Evolutionary conservation across 2,888 invertebrate genomes (phyloP).

Genomic region (Tiliacea aurago): DNA sequence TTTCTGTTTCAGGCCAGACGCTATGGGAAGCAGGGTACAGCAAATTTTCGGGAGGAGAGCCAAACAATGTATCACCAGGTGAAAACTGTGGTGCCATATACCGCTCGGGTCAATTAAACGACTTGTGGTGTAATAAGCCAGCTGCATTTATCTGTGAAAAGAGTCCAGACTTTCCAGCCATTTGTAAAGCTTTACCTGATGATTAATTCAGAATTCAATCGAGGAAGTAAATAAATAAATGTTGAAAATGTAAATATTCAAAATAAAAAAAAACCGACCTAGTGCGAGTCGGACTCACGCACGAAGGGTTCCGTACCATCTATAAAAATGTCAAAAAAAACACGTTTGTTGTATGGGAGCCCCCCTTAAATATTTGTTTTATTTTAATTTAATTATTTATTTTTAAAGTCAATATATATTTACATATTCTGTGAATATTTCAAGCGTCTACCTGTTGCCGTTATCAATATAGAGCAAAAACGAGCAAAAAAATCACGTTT

Average conservation of each 20-base stretch:
- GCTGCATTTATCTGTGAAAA: slow-evolving; percentile 56
- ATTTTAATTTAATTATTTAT: too few relatives aligned
- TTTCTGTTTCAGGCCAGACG: slow-evolving; percentile 68
- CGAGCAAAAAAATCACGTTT: too few relatives aligned
- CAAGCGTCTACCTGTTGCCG: too few relatives aligned
- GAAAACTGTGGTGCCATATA: slow-evolving; percentile 73
- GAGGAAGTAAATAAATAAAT: neutral
- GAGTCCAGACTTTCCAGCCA: slow-evolving; percentile 27
- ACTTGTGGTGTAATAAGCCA: slow-evolving; percentile 66
- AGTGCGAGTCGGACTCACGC: too few relatives aligned
- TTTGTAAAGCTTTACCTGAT: slow-evolving; percentile 24
- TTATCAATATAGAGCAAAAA: too few relatives aligned
- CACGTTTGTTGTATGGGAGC: too few relatives aligned
- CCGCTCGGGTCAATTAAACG: slow-evolving; percentile 67
- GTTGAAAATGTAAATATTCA: neutral
- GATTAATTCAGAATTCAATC: neutral
- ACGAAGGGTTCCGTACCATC: too few relatives aligned
- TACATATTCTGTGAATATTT: too few relatives aligned
- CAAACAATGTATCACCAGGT: slow-evolving; percentile 67
- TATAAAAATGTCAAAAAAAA: too few relatives aligned
- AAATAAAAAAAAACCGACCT: too few relatives aligned
- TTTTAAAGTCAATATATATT: too few relatives aligned
- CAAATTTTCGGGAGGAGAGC: slow-evolving; percentile 69
- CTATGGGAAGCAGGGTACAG: slow-evolving; percentile 72
- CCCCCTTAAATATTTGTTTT: too few relatives aligned